Conservation (phyloP, 64 coral and sea anemone genomes). For the Actinia equina region DNA sequence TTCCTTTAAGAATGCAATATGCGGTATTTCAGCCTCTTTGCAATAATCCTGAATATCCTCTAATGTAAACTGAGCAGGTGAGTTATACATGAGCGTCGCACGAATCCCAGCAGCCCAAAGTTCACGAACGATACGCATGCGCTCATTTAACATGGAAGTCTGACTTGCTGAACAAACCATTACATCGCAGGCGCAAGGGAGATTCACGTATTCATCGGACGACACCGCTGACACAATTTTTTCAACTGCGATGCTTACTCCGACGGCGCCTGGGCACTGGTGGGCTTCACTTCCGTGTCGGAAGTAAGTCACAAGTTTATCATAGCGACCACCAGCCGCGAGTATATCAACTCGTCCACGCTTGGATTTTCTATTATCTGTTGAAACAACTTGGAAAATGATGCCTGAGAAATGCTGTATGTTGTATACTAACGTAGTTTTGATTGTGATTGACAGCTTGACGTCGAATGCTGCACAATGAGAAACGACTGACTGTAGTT, state of each 20-base stretch:
- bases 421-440: conserved; percentile 85
- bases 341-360: conserved; percentile 89
- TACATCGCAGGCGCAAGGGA: conserved; percentile 65
- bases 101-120: conserved; percentile 69
- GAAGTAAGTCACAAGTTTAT: conserved; percentile 80
- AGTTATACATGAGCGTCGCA: conserved; percentile 75
- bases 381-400: conserved; percentile 93
- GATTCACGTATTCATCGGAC: conserved; percentile 33
- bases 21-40: conserved; percentile 55
- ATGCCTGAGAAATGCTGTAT: conserved; percentile 91
- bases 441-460: conserved; percentile 53
- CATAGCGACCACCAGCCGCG: conserved; percentile 89
- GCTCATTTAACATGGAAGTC: conserved; percentile 57
- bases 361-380: conserved; percentile 76
- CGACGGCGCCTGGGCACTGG: conserved; percentile 65
- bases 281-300: conserved; percentile 43
- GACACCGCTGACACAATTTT: conserved; percentile 83
- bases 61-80: conserved; percentile 40
- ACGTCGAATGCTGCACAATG: conserved; percentile 53
- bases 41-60: conserved; percentile 86
- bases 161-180: conserved; percentile 74
- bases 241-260: conserved; percentile 78
- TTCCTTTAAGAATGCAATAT: conserved; percentile 80
- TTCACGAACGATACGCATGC: conserved; percentile 75
- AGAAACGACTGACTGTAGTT: conserved; percentile 39